Evolutionary conservation across 1,140 invertebrate genomes (phyloP), one percentile per base, ranked within the genome.

Genomic region (Calycopis cecrops): DNA sequence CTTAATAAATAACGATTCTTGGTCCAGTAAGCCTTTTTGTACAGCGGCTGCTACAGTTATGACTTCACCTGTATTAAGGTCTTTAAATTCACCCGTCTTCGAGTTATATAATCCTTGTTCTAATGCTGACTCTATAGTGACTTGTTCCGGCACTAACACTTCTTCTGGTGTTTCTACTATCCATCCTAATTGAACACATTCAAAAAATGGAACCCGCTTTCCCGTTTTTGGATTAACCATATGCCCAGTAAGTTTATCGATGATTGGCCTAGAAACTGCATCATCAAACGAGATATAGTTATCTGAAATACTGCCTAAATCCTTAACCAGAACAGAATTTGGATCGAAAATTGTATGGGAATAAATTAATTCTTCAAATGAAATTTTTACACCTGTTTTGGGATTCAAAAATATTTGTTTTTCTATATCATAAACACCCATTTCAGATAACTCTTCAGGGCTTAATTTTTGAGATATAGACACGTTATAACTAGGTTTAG

Each of bases 211-310:
- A 38, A 97, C 90, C 50, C 92, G 90, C 73, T 93, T 92, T 8
- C 95, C 95, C 17, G 92, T 94, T 78, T 93, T 93, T 9, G 92
- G 92, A 88, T 98, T 94, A 4, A 96, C 91, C 91, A 97, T 93
- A 65, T 94, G 90, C 8, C 95, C 95, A 0, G 91, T 90, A 56
- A 92, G 91, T 73, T 91, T 90, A 81, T 97, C 93, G 50, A 97
- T 90, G 14, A 96, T 75, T 1, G 92, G 92, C 61, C 90, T 89
- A 51, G 92, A 89, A 16, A 97, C 89, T 4, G 95, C 95, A 73
- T 93, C 91, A 54, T 91, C 87, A n/a, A 97, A 81, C 2, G 92
- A 85, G 48, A 96, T 88, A 70, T 91, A 94, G 68, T 88, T 90
- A 17, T 92, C 90, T 9, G 88, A 88, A 77, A 91, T 91, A 54